Conservation (phyloP, 2,113 vertebrate genomes). For the Hepsetus odoe region DNA sequence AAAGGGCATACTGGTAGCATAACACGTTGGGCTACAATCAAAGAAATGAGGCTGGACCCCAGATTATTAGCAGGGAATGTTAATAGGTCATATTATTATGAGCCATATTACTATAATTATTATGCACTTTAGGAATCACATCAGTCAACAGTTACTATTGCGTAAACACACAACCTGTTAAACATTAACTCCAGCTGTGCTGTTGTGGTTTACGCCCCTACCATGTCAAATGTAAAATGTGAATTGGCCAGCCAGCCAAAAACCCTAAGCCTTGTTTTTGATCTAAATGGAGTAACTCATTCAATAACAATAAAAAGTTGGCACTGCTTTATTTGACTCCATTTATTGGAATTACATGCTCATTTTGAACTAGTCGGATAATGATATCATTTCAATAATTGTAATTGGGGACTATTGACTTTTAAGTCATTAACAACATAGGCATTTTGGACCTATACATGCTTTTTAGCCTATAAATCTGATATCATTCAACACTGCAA, state of each 20-base stretch:
- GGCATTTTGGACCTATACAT: too few relatives aligned
- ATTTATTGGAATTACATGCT: too few relatives aligned
- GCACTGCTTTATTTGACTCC: too few relatives aligned
- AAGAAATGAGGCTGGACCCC: background rate
- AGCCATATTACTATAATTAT: background rate
- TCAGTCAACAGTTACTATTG: background rate
- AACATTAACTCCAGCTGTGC: slow-evolving; percentile 1
- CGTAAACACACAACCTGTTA: background rate
- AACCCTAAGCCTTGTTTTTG: background rate
- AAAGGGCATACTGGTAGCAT: background rate
- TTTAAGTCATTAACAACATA: too few relatives aligned
- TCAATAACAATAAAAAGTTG: background rate
- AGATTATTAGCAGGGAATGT: background rate
- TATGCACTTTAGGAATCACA: background rate
- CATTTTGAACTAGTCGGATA: too few relatives aligned
- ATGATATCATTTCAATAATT: too few relatives aligned
- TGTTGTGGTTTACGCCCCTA: background rate
- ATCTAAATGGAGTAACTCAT: background rate
- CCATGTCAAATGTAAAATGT: background rate
- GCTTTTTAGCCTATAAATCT: too few relatives aligned
- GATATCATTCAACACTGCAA: too few relatives aligned
- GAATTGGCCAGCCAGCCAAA: slow-evolving; percentile 4
- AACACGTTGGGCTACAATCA: background rate
- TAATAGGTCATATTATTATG: background rate
- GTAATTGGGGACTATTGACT: too few relatives aligned